These are phyloP conservation scores for Equus przewalskii DNA, from an alignment of 2,113 vertebrate genomes.

Conservation along the genomic window DNA sequence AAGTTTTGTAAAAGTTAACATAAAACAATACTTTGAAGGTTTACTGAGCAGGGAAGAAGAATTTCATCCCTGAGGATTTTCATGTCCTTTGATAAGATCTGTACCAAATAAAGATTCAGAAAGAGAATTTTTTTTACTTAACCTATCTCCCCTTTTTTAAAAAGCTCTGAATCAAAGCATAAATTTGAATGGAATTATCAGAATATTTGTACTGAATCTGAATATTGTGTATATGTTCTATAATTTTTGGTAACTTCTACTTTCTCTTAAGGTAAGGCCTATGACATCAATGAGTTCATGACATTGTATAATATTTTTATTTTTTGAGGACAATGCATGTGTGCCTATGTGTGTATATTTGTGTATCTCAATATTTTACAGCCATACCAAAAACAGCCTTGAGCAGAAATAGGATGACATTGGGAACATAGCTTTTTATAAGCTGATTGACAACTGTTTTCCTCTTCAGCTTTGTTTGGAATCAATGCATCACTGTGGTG, in stretches of 20 bases:
- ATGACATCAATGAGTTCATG: neutral
- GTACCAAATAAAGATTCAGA: neutral
- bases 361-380: neutral
- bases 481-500: neutral
- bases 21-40: neutral
- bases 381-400: neutral
- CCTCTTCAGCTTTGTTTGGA: neutral
- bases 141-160: neutral
- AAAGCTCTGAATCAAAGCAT: neutral
- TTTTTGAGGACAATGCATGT: neutral
- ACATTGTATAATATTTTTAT: neutral
- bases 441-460: neutral
- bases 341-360: neutral
- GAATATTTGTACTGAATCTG: neutral
- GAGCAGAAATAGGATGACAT: neutral
- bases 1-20: neutral
- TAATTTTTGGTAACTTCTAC: neutral
- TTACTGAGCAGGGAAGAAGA: neutral
- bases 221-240: neutral
- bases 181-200: neutral
- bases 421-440: neutral
- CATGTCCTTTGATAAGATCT: neutral
- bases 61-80: neutral
- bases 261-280: neutral
- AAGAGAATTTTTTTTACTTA: neutral